Conservation (phyloP, 2,888 invertebrate species). For the Muscina levida region DNA sequence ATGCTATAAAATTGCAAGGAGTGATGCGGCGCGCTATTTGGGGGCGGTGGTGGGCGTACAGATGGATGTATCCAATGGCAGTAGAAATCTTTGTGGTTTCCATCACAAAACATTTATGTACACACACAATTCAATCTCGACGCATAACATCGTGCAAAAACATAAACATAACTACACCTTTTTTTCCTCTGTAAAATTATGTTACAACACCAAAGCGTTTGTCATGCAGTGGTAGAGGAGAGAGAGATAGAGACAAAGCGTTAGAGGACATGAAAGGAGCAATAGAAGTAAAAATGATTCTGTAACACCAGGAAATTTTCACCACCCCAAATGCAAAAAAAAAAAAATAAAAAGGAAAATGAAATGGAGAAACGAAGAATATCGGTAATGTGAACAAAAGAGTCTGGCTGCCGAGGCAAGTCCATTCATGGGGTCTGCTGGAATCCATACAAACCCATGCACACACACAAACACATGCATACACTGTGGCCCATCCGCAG, state of each 20-base stretch:
- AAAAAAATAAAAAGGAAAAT: neutral
- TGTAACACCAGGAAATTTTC: slow-evolving; percentile 18
- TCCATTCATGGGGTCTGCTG: neutral
- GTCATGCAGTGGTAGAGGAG: slow-evolving; percentile 3
- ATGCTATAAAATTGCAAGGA: neutral
- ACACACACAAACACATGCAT: neutral
- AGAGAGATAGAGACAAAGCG: neutral
- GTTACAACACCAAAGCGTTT: slow-evolving; percentile 46
- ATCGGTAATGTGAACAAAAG: slow-evolving; percentile 14
- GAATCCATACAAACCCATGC: neutral
- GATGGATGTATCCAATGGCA: too few species aligned
- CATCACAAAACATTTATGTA: slow-evolving; percentile 23
- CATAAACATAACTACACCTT: slow-evolving; percentile 55
- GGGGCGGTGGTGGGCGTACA: neutral
- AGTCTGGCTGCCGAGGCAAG: slow-evolving; percentile 11
- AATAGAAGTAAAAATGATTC: neutral
- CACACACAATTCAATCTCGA: slow-evolving; percentile 33
- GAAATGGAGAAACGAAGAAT: slow-evolving; percentile 1
- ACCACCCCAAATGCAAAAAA: slow-evolving; percentile 22
- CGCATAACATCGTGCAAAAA: slow-evolving; percentile 34
- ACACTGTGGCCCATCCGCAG: too few species aligned
- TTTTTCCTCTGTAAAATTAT: slow-evolving; percentile 12
- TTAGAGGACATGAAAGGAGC: neutral
- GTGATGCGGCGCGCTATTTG: neutral
- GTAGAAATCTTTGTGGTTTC: too few species aligned